Conservation (phyloP, 2,797 vertebrate species). For the Falco naumanni region DNA sequence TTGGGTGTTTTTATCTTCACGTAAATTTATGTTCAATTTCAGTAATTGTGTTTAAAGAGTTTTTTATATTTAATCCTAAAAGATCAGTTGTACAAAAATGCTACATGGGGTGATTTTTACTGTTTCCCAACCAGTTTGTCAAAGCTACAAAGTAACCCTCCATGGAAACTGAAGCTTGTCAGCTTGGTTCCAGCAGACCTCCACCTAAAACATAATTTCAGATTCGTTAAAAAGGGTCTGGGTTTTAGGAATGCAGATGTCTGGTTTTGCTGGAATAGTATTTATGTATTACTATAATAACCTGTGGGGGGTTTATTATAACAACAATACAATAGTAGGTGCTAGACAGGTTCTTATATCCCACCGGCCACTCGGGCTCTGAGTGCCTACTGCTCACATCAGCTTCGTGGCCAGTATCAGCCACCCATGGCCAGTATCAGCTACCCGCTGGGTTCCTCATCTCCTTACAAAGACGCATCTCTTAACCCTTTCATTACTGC, state of each 20-base stretch:
- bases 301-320: neutral
- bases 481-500: too few relatives aligned
- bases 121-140: neutral
- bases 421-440: neutral
- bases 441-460: neutral
- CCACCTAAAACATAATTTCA: fast-evolving
- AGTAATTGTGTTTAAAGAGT: neutral
- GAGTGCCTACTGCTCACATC: fast-evolving
- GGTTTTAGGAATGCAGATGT: neutral
- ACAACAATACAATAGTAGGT: neutral
- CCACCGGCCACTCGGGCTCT: too few relatives aligned
- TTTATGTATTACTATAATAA: neutral
- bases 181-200: neutral
- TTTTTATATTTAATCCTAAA: neutral
- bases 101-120: neutral
- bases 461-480: neutral
- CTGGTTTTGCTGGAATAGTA: neutral
- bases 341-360: neutral
- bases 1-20: neutral
- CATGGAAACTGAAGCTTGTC: neutral
- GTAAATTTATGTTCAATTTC: neutral
- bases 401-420: neutral
- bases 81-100: neutral
- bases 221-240: neutral
- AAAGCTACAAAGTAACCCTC: neutral